Percentiles rank a stretch among this genome's conserved stretches.
phyloP scores from a whole-genome alignment of 2,797 vertebrate species.

The Scarus forsteni region DNA sequence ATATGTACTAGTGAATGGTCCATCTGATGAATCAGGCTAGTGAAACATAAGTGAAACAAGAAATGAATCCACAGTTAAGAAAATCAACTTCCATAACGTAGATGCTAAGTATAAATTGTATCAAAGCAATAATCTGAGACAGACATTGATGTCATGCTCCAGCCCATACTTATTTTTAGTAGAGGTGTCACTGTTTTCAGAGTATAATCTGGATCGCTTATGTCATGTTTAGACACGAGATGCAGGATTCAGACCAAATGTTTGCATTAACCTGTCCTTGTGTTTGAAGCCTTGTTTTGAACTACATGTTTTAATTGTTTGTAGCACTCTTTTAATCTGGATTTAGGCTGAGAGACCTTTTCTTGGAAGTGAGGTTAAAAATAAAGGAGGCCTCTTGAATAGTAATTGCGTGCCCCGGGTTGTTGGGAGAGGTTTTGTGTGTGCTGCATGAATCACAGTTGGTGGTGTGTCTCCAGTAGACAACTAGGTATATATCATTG shows the following conservation, averaged over 20 bases:
- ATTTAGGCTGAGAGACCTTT: slow-evolving; percentile 1
- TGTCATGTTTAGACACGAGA: not conserved
- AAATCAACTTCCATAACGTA: too few species aligned
- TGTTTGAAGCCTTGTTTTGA: not conserved
- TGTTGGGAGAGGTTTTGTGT: slow-evolving; percentile 56
- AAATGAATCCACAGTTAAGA: too few species aligned
- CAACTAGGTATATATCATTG: slow-evolving; percentile 78
- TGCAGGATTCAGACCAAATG: not conserved
- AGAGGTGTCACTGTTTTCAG: not conserved
- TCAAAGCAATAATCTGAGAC: not conserved
- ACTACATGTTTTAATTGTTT: not conserved
- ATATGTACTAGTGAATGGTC: too few species aligned
- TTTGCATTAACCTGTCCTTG: slow-evolving; percentile 2
- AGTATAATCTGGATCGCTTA: not conserved
- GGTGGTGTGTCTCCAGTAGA: slow-evolving; percentile 70
- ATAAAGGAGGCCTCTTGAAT: slow-evolving; percentile 20
- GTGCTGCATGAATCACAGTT: slow-evolving; percentile 69
- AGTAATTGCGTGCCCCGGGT: slow-evolving; percentile 11
- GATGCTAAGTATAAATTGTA: not conserved
- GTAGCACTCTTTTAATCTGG: not conserved
- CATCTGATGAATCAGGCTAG: too few species aligned
- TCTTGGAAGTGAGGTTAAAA: slow-evolving; percentile 22
- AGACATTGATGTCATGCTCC: not conserved
- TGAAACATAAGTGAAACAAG: too few species aligned
- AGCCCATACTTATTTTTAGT: not conserved